Evolutionary conservation across 2,797 vertebrate species (phyloP).

Genomic region (Australoheros facetus): DNA sequence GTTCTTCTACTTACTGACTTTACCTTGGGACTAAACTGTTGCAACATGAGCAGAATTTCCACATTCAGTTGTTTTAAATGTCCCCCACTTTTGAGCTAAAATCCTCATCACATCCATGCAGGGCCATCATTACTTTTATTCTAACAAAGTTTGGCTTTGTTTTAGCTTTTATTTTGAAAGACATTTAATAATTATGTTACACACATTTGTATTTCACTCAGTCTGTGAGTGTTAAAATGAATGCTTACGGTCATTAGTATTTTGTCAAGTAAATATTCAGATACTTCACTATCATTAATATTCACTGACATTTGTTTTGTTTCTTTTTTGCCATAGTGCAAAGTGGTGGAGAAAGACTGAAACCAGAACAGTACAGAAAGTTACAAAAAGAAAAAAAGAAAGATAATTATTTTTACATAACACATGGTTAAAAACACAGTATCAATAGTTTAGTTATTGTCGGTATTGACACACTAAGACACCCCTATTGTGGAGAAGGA

Average conservation of each 20-base stretch:
- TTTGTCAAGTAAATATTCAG: neutral
- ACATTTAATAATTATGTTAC: neutral
- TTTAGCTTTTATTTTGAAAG: neutral
- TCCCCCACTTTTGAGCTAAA: neutral
- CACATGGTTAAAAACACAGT: neutral
- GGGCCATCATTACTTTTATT: neutral
- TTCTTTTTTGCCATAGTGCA: neutral
- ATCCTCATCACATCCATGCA: neutral
- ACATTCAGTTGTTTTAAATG: neutral
- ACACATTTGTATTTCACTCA: neutral
- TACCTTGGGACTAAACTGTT: neutral
- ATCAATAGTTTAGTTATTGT: no score
- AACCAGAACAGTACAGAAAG: neutral
- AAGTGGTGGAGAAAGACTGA: neutral
- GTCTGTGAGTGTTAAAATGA: neutral
- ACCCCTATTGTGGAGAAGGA: neutral
- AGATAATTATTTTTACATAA: neutral
- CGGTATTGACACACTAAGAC: no score
- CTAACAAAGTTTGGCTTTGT: neutral
- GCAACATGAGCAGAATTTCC: neutral
- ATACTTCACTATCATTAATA: neutral
- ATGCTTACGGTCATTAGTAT: neutral
- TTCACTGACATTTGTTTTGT: no score
- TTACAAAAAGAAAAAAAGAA: no score
- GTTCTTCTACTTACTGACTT: neutral